phyloP scores from a whole-genome alignment of 2,113 vertebrate species.

The Saccopteryx leptura region DNA sequence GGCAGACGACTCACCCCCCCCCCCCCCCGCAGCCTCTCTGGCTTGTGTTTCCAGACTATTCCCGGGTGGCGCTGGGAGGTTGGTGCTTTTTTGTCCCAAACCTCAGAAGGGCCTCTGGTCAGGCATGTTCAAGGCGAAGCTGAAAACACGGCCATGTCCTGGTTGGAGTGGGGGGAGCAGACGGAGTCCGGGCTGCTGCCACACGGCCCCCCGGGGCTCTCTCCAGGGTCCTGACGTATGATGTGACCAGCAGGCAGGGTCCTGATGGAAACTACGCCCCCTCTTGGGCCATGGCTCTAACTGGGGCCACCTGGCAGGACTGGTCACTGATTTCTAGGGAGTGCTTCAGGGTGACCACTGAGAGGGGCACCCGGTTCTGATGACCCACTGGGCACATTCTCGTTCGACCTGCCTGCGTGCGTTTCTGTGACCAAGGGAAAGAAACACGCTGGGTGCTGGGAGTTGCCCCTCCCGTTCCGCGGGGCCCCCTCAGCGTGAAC shows the following conservation, averaged over 20 bases:
- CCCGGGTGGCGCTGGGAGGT: rapidly evolving
- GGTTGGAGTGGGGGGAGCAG: background rate
- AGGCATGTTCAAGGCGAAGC: too few relatives aligned
- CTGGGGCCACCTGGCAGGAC: rapidly evolving
- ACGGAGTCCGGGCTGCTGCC: rapidly evolving
- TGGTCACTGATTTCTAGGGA: background rate
- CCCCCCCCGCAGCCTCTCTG: too few relatives aligned
- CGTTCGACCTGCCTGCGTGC: rapidly evolving
- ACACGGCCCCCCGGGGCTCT: too few relatives aligned
- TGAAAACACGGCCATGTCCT: background rate
- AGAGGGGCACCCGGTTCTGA: too few relatives aligned
- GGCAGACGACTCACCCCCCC: too few relatives aligned
- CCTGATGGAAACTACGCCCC: background rate
- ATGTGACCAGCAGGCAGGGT: rapidly evolving
- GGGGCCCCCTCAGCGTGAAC: too few relatives aligned
- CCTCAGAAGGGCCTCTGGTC: background rate
- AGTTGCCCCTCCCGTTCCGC: too few relatives aligned
- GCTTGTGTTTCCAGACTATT: background rate
- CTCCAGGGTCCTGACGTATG: rapidly evolving
- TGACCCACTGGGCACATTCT: background rate
- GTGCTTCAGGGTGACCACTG: background rate
- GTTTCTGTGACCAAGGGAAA: background rate
- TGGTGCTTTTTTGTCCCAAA: background rate
- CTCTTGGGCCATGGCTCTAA: rapidly evolving
- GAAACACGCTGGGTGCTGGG: too few relatives aligned